A percentile compares a stretch with the other conserved stretches of the same genome.
phyloP scores from a whole-genome alignment of 2,797 vertebrate species.

The Phrynocephalus vlangalii region DNA sequence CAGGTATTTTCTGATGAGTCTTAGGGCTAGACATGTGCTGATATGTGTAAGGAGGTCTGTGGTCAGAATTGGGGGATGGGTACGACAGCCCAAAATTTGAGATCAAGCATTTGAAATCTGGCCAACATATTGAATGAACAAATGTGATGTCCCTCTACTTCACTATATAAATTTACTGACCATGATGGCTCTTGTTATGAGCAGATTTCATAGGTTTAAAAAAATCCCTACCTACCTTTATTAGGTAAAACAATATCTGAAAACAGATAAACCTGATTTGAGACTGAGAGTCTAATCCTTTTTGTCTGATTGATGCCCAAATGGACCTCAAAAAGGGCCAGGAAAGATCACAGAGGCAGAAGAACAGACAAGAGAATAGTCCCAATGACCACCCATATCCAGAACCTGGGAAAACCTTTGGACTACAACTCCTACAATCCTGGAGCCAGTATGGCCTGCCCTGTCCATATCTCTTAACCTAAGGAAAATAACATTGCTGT shows the following conservation, averaged over 20 bases:
- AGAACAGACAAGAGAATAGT: neutral
- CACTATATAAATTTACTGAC: neutral
- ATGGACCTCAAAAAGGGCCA: too few species aligned
- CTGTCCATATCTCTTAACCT: neutral
- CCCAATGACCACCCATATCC: too few species aligned
- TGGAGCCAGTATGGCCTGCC: too few species aligned
- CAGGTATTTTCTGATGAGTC: neutral
- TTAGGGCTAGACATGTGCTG: neutral
- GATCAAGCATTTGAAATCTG: too few species aligned
- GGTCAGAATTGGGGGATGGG: too few species aligned
- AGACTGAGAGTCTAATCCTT: too few species aligned
- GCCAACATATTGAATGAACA: neutral
- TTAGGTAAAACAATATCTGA: neutral
- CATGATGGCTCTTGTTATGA: neutral
- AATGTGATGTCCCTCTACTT: neutral
- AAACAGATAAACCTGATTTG: neutral
- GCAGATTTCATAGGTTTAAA: neutral
- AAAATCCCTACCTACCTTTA: neutral
- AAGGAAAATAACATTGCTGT: neutral
- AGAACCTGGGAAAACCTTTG: too few species aligned
- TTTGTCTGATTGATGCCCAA: neutral
- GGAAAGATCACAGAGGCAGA: neutral
- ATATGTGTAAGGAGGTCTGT: neutral
- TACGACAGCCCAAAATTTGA: too few species aligned
- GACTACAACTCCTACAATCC: too few species aligned